These are phyloP conservation scores for Vombatus ursinus DNA, from an alignment of 2,113 vertebrate genomes.

Conservation along the genomic window DNA sequence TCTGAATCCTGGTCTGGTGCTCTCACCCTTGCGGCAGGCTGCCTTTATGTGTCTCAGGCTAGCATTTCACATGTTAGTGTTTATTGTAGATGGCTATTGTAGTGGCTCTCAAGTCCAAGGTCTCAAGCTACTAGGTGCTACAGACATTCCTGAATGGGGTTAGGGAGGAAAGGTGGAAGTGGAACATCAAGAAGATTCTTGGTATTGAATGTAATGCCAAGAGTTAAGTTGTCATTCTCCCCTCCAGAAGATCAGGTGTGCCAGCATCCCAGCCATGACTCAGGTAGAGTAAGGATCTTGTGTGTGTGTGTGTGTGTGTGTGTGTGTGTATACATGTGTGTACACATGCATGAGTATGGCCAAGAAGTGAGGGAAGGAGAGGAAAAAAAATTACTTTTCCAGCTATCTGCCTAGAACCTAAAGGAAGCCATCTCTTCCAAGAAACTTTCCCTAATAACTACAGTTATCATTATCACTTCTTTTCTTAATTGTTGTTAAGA, in stretches of 20 bases:
- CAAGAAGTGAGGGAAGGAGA: neutral
- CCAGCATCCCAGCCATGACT: neutral
- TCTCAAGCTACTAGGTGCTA: neutral
- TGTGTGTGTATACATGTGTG: neutral
- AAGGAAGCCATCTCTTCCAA: neutral
- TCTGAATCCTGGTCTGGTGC: neutral
- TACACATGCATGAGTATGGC: neutral
- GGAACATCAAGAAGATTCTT: neutral
- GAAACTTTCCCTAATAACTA: neutral
- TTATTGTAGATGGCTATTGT: neutral
- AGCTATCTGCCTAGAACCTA: neutral
- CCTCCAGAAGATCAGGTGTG: neutral
- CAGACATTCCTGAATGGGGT: neutral
- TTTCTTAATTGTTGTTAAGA: neutral
- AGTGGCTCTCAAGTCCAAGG: neutral
- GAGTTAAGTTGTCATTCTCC: neutral
- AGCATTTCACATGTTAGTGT: neutral
- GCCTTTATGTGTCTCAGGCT: neutral
- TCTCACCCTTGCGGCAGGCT: no score
- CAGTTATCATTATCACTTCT: neutral
- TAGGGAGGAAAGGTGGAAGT: neutral
- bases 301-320: neutral
- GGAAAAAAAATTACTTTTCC: neutral
- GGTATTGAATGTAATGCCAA: neutral
- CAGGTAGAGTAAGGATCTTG: neutral